Conservation (phyloP, 2,113 vertebrate genomes). For the Corvus cornix region DNA sequence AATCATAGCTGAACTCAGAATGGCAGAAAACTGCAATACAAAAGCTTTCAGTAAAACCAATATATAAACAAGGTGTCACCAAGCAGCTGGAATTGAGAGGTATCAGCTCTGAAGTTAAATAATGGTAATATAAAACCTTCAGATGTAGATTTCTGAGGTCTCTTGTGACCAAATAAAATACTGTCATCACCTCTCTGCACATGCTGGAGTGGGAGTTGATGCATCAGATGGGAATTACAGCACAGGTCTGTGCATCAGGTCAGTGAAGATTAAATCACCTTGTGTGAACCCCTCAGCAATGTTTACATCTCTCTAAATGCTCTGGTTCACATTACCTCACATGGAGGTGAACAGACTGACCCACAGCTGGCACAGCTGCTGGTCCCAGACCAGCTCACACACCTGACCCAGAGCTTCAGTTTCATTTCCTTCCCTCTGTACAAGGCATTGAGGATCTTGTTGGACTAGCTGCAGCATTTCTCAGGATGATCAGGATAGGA, state of each 20-base stretch:
- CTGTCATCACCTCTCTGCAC: not conserved
- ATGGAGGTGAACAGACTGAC: not conserved
- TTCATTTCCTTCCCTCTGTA: not conserved
- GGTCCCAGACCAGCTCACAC: not conserved
- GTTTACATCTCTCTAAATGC: constrained; percentile 4
- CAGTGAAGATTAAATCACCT: constrained; percentile 21
- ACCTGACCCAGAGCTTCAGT: not conserved
- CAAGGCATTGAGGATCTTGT: not conserved
- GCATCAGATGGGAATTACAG: not conserved
- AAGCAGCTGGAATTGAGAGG: constrained; percentile 25
- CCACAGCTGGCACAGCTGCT: constrained; percentile 5
- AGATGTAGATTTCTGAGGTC: not conserved
- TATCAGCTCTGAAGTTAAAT: not conserved
- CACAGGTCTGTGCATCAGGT: not conserved
- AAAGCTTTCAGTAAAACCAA: not conserved
- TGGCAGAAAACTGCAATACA: not conserved
- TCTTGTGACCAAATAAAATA: not conserved
- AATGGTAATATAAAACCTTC: not conserved
- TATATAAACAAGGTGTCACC: not conserved
- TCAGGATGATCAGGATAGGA: not conserved
- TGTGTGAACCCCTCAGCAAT: not conserved
- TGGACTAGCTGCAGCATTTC: not conserved
- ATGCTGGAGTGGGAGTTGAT: not conserved
- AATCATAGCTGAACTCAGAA: not conserved
- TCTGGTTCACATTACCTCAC: not conserved